Evolutionary conservation across 2,888 invertebrate genomes (phyloP).

Genomic region (Archips crataeganus): DNA sequence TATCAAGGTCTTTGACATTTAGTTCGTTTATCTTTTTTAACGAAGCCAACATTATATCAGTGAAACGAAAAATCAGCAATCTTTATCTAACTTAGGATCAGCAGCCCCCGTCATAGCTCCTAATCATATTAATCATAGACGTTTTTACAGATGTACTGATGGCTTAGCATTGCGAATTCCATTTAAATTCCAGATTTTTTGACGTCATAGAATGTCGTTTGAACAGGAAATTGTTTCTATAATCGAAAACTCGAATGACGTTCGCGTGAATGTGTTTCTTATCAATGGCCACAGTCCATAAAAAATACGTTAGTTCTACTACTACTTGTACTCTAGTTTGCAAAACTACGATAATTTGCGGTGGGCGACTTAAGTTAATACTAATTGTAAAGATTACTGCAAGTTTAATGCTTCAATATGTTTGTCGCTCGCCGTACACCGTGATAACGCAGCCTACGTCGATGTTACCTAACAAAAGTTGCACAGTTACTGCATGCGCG

Average conservation of each 20-base stretch:
- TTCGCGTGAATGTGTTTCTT: constrained; percentile 33
- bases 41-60: background rate
- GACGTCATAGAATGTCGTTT: constrained; percentile 21
- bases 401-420: constrained; percentile 2
- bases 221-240: constrained; percentile 35
- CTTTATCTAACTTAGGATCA: background rate
- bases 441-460: constrained; percentile 28
- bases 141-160: background rate
- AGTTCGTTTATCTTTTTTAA: constrained; percentile 63
- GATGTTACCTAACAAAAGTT: constrained; percentile 17
- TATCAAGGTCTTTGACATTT: constrained; percentile 81
- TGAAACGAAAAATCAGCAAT: background rate
- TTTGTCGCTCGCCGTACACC: constrained; percentile 17
- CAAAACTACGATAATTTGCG: constrained; percentile 23
- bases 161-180: constrained; percentile 35
- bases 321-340: constrained; percentile 9
- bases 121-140: background rate
- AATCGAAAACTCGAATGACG: constrained; percentile 35
- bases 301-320: constrained; percentile 30
- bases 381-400: background rate
- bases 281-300: constrained; percentile 28
- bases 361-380: constrained; percentile 5
- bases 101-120: background rate
- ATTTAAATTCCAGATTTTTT: constrained; percentile 11
- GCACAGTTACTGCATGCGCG: constrained; percentile 23